Evolutionary conservation across 2,113 vertebrate genomes (phyloP), one percentile per base, ranked within the genome.

Genomic region (Aptenodytes forsteri): DNA sequence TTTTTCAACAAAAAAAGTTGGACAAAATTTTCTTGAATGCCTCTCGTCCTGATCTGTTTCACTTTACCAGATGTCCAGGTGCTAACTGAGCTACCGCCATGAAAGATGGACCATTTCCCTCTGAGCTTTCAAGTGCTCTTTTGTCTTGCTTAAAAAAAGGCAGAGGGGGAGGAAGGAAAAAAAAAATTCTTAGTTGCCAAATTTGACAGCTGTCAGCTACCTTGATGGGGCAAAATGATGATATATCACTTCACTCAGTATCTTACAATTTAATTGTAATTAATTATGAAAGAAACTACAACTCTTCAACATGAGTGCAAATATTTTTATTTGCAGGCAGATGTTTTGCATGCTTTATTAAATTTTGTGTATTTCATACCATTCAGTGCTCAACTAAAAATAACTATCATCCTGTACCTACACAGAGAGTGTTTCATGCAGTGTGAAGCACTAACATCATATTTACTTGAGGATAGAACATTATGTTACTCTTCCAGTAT

Each of bases 241-340:
- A 94, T 83, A 56, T 50, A 93, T 91, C 75, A 77, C 93, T 96
- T 87, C 91, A 96, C 50, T 91, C 62, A 5, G 12, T 93, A 81
- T 94, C 91, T 95, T 94, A 95, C 47, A 77, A 72, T 90, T 88
- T 95, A 95, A 91, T 93, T 96, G 81, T 92, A 94, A 94, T 90
- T 97, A 96, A 96, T 96, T 97, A 96, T 71, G 87, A 88, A 94
- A 87, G 87, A 94, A 96, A 85, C 86, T 93, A 90, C 89, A 95
- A 64, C 94, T 96, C 96, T 97, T 97, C 95, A 97, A 75, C 87
- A 67, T 56, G 50, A 97, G 94, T 95, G 95, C 93, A 96, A 96
- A 96, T 97, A 97, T 97, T 96, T 96, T 91, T 94, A 95, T 95
- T 94, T 93, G 90, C 92, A 96, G 66, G 79, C 82, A 96, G 88